Evolutionary conservation across 2,888 invertebrate species (phyloP).

Genomic region (Congeria kusceri): DNA sequence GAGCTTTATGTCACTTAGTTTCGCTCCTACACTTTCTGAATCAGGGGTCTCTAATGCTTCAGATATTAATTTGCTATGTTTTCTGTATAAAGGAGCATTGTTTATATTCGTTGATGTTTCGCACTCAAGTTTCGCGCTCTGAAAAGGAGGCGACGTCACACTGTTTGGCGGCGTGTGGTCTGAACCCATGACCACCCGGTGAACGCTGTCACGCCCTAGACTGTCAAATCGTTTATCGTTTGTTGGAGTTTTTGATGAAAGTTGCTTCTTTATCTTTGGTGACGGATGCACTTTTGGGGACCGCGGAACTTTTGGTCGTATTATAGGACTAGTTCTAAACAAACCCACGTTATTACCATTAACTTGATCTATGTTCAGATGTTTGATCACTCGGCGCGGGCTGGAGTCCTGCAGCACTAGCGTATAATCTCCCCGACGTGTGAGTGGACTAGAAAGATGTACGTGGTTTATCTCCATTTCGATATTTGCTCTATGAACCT

Average conservation of each 20-base stretch:
- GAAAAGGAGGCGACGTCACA: slow-evolving; percentile 58
- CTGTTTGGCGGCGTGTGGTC: slow-evolving; percentile 56
- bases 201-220: slow-evolving; percentile 33
- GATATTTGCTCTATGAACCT: slow-evolving; percentile 68
- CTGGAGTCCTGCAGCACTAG: slow-evolving; percentile 70
- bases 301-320: slow-evolving; percentile 67
- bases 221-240: slow-evolving; percentile 68
- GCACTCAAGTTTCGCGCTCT: slow-evolving; percentile 44
- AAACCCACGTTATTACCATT: slow-evolving; percentile 68
- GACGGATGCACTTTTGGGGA: slow-evolving; percentile 77
- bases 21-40: slow-evolving; percentile 5
- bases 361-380: slow-evolving; percentile 67
- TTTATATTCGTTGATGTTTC: slow-evolving; percentile 62
- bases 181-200: slow-evolving; percentile 62
- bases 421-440: slow-evolving; percentile 71
- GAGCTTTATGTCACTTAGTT: slow-evolving; percentile 48
- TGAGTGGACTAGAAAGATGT: slow-evolving; percentile 66
- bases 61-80: slow-evolving; percentile 27
- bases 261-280: slow-evolving; percentile 60
- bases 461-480: slow-evolving; percentile 63
- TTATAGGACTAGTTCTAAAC: slow-evolving; percentile 73
- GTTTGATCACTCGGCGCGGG: slow-evolving; percentile 72
- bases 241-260: slow-evolving; percentile 68
- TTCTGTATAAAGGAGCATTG: slow-evolving; percentile 35
- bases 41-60: slow-evolving; percentile 11